Conservation (phyloP, 2,888 invertebrate species). For the Drosophila quinaria region DNA sequence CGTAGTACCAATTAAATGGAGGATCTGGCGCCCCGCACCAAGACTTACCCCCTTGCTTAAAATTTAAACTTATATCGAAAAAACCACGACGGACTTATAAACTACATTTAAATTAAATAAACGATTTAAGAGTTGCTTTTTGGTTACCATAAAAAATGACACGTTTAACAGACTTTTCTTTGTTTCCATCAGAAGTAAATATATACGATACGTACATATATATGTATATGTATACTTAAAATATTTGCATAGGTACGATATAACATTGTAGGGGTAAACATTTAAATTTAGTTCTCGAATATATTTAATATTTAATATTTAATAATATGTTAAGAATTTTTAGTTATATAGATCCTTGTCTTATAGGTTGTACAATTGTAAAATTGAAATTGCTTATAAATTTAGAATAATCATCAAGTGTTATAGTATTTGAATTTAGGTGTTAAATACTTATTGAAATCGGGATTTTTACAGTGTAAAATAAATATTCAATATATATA, state of each 20-base stretch:
- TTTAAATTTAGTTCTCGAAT: slow-evolving; percentile 54
- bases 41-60: slow-evolving; percentile 29
- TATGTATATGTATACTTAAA: slow-evolving; percentile 28
- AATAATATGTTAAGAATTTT: slow-evolving; percentile 45
- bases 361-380: slow-evolving; percentile 56
- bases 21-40: slow-evolving; percentile 54
- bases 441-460: slow-evolving; percentile 5
- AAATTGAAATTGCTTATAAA: slow-evolving; percentile 82
- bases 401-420: slow-evolving; percentile 74
- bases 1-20: slow-evolving; percentile 46
- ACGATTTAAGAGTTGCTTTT: slow-evolving; percentile 57
- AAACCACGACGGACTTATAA: slow-evolving; percentile 57
- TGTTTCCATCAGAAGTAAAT: slow-evolving; percentile 57
- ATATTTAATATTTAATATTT: slow-evolving; percentile 50
- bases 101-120: slow-evolving; percentile 67
- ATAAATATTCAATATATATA: slow-evolving; percentile 42
- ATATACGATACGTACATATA: slow-evolving; percentile 20
- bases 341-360: slow-evolving; percentile 33
- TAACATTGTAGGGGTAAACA: slow-evolving; percentile 54
- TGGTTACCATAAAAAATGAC: slow-evolving; percentile 75
- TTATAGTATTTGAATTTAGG: slow-evolving; percentile 7
- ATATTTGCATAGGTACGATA: slow-evolving; percentile 37
- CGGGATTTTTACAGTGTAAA: slow-evolving; percentile 46
- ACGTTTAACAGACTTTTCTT: slow-evolving; percentile 79
- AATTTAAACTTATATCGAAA: slow-evolving; percentile 52